Evolutionary conservation across 2,888 invertebrate species (phyloP).

Genomic region (Spisula solida): DNA sequence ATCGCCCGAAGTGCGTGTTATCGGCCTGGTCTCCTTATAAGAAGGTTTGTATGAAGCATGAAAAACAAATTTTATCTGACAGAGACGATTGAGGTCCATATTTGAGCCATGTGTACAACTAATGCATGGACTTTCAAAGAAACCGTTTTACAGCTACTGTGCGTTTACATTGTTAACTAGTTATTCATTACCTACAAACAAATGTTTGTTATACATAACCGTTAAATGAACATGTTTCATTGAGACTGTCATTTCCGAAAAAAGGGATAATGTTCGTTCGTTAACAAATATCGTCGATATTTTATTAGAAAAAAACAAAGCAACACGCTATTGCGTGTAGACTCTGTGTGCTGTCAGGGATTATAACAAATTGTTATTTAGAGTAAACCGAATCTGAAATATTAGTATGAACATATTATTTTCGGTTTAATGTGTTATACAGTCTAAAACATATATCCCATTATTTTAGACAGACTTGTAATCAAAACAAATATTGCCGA

Average conservation of each 20-base stretch:
- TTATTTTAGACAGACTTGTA: not conserved
- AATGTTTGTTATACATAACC: too few relatives aligned
- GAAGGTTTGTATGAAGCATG: too few relatives aligned
- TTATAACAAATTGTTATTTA: not conserved
- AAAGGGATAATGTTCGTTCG: not conserved
- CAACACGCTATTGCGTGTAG: constrained; percentile 15
- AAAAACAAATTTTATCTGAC: too few relatives aligned
- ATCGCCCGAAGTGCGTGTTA: not conserved
- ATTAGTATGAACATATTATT: not conserved
- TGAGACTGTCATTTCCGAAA: not conserved
- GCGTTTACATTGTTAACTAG: too few relatives aligned
- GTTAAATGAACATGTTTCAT: not conserved
- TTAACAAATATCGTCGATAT: not conserved
- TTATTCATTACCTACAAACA: too few relatives aligned
- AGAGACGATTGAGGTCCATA: too few relatives aligned
- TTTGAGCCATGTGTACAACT: too few relatives aligned
- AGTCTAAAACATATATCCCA: not conserved
- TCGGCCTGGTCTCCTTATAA: too few relatives aligned
- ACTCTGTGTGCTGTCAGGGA: not conserved
- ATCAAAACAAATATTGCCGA: not conserved
- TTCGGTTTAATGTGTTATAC: not conserved
- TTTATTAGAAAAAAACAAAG: not conserved
- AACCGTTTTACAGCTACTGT: too few relatives aligned
- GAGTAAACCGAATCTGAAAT: not conserved
- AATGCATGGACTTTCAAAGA: too few relatives aligned